phyloP scores from a whole-genome alignment of 2,797 vertebrate species.

The Coregonus sp. region DNA sequence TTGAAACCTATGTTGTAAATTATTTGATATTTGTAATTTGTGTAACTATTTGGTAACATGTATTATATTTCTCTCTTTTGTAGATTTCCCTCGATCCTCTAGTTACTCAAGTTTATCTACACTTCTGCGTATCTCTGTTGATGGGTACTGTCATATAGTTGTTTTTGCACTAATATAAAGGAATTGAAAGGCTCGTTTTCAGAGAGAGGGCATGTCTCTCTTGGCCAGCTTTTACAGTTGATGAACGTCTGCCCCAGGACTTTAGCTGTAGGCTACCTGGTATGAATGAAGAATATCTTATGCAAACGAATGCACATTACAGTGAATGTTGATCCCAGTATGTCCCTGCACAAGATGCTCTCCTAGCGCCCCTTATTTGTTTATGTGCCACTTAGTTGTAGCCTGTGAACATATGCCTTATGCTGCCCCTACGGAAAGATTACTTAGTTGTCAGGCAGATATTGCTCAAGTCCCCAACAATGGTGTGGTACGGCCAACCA shows the following conservation, averaged over 20 bases:
- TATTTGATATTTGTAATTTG: background rate
- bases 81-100: conserved; percentile 18
- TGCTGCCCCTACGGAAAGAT: too few relatives aligned
- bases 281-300: background rate
- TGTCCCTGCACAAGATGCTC: background rate
- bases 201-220: background rate
- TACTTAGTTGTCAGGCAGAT: background rate
- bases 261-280: background rate
- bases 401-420: conserved; percentile 6
- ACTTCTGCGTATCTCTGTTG: background rate
- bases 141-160: background rate
- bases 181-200: background rate
- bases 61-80: conserved; percentile 24
- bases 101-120: background rate
- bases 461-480: background rate
- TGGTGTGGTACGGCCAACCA: background rate
- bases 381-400: background rate
- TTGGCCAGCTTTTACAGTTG: background rate
- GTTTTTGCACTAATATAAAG: background rate
- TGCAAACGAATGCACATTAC: background rate
- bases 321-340: background rate
- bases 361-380: background rate
- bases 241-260: background rate
- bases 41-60: conserved; percentile 2
- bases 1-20: background rate